Percentiles rank a stretch among this genome's conserved stretches.
phyloP scores from a whole-genome alignment of 2,888 invertebrate genomes.

The Cremastinae sp. region DNA sequence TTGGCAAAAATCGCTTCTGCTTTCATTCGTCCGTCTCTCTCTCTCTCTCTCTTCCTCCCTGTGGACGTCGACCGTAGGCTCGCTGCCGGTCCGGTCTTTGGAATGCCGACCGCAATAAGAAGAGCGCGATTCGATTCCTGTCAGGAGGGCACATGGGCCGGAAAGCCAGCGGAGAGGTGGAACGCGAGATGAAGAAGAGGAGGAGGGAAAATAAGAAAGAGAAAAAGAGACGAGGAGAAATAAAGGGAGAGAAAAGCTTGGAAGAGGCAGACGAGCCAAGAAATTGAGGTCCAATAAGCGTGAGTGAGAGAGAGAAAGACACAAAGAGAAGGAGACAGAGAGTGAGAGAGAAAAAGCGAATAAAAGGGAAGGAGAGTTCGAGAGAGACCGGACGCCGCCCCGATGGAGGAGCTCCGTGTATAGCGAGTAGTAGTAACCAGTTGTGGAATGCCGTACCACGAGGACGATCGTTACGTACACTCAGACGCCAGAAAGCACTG shows the following conservation, averaged over 20 bases:
- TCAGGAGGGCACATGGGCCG: conserved; percentile 56
- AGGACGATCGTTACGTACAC: conserved; percentile 34
- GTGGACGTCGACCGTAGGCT: conserved; percentile 30
- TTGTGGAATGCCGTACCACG: conserved; percentile 65
- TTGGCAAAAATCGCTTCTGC: conserved; percentile 40
- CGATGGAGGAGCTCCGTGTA: conserved; percentile 35
- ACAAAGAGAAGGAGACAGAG: conserved; percentile 42
- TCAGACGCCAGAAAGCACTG: conserved; percentile 1
- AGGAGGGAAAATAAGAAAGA: conserved; percentile 18
- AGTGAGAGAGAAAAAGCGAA: conserved; percentile 42
- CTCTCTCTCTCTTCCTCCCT: too few species aligned
- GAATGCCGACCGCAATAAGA: conserved; percentile 72
- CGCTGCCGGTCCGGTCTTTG: conserved; percentile 69
- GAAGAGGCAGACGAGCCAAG: conserved; percentile 40
- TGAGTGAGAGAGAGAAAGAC: conserved; percentile 48
- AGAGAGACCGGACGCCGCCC: conserved; percentile 25
- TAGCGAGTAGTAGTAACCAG: conserved; percentile 66
- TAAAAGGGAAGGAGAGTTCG: conserved; percentile 12
- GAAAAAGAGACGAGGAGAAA: conserved; percentile 11
- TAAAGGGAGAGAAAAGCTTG: conserved; percentile 33
- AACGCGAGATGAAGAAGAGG: conserved; percentile 23
- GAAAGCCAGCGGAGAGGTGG: conserved; percentile 33
- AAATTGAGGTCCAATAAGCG: conserved; percentile 28
- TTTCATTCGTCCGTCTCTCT: conserved; percentile 19
- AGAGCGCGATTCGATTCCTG: conserved; percentile 63